Base-by-base conservation (phyloP, 1,140 invertebrate genomes). In the Odontomachus brunneus region DNA sequence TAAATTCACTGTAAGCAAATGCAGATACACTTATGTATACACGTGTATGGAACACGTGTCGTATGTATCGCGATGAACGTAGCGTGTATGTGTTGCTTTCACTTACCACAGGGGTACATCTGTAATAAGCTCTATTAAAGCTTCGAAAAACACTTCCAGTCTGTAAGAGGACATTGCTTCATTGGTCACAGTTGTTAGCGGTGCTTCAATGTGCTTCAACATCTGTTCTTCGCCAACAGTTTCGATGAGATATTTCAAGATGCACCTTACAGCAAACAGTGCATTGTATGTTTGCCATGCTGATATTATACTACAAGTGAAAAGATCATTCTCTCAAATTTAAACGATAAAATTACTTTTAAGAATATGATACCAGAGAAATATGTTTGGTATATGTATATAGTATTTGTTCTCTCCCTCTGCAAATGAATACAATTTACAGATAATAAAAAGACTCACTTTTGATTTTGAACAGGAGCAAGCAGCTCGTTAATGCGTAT, bases 221-320 rank as follows among this genome's bases (percentile, higher is more conserved):
- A 98, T 94, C 84, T 97, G 96, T 84, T 96, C 96, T 91, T 98
- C 97, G 0, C 96, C 96, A 2, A 97, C 95, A 69, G 96, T 96
- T 92, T 97, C 97, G 14, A 98, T 96, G 57, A 99, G 95, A 93
- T 98, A 99, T 93, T 99, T 99, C 73, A 97, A 96, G 74, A 99
- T 95, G 88, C 96, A 97, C 74, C 98, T 95, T 78, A 99, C 96
- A 22, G 99, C 97, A 90, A 99, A 99, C 44, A 99, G 93, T 0
- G 97, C 97, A 94, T 99, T 99, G 92, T 97, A 98, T 0, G 98
- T 97, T 93, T 99, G 98, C 98, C 98, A 99, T 62, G 97, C 97
- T 88, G 98, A 97, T 93, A 99, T 96, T 86, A 97, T 97, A 92
- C 98, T 99, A 93, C 72, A 96, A 95, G 62, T 26, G 48, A 51